Conservation (phyloP, 2,797 vertebrate species). For the Octomys mimax region DNA sequence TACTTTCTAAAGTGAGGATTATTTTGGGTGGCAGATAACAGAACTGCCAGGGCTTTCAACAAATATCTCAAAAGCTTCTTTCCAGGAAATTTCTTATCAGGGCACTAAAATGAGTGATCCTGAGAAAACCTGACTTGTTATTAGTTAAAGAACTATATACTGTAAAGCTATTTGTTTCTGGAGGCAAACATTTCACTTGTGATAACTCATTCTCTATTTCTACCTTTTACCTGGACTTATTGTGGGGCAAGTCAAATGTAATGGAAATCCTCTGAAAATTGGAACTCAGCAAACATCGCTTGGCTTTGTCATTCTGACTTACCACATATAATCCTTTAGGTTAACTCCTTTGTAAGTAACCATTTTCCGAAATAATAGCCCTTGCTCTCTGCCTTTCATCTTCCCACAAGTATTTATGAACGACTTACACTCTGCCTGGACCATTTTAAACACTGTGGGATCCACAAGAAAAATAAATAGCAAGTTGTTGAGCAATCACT, state of each 20-base stretch:
- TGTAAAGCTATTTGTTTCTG: not conserved
- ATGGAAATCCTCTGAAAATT: constrained; percentile 54
- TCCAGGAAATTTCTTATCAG: not conserved
- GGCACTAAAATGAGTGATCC: not conserved
- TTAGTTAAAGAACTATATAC: not conserved
- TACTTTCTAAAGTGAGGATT: not conserved
- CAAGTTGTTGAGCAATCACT: not conserved
- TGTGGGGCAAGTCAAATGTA: not conserved
- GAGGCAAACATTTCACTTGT: not conserved
- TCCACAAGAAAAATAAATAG: not conserved
- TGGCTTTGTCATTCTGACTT: not conserved
- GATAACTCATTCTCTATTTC: not conserved
- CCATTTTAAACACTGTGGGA: not conserved
- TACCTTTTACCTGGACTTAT: not conserved
- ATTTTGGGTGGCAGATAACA: not conserved
- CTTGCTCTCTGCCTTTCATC: constrained; percentile 7
- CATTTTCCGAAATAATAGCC: not conserved
- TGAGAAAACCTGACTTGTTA: constrained; percentile 9
- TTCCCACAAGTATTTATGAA: not conserved
- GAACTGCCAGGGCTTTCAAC: constrained; percentile 5
- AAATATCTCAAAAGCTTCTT: constrained; percentile 31
- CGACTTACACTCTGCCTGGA: not conserved
- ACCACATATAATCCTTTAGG: not conserved
- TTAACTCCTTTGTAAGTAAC: not conserved
- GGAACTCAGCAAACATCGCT: not conserved